Base-by-base conservation (phyloP, 2,888 invertebrate species). In the Dryomyza anilis region DNA sequence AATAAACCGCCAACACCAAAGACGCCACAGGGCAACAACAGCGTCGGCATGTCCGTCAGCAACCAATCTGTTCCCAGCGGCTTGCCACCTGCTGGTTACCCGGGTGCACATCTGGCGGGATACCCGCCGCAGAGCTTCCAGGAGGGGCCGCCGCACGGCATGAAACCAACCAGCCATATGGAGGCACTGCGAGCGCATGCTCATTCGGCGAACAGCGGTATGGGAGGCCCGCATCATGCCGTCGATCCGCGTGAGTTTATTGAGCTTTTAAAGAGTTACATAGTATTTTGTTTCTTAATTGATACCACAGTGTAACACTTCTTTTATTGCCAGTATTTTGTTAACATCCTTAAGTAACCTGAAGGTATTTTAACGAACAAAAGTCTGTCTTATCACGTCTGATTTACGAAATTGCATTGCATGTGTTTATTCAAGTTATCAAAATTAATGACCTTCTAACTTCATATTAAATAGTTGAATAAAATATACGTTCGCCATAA, bases 161-260 rank as follows among this genome's bases (percentile, higher is more conserved):
- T 80, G 5, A 82, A 83, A 68, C 83, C 83, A 52, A 84, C 83
- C 48, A 92, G 85, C 87, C 91, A 60, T 89, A 93, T 92, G 75
- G 92, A 92, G 74, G 91, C 90, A 57, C 81, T 92, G 66, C 84
- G 92, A 70, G 87, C 91, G 50, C 92, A 92, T 78, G 92, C 92
- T 10, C 91, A 90, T 74, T 91, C 91, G 65, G 88, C 87, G 36
- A 82, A 77, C 64, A 78, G 74, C 62, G 76, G 81, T 56, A 66
- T 81, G 67, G 75, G 79, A 30, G 73, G 80, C 43, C 71, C 74
- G 30, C 84, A 82, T 71, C 83, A 83, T 71, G 74, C 81, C 7
- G 78, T 79, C 64, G 84, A 84, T 73, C 82, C 84, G 71, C 73
- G 83, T 83, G 66, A 77, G 76, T 45, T 16, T 46, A 16, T 8